A percentile compares a stretch with the other conserved stretches of the same genome.
phyloP scores from a whole-genome alignment of 2,797 vertebrate species.

The Cyclura pinguis region DNA sequence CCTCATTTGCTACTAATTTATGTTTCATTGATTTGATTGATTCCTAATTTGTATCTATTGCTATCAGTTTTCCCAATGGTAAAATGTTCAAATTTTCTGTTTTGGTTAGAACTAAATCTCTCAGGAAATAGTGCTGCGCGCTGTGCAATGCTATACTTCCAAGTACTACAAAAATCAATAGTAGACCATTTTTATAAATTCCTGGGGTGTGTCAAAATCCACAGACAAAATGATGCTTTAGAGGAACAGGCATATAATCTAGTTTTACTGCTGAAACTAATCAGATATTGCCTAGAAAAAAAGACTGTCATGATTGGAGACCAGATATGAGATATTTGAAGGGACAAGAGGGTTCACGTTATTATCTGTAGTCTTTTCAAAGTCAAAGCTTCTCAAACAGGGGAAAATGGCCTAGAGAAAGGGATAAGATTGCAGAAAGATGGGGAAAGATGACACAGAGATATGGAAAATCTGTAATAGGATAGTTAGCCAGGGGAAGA shows the following conservation, averaged over 20 bases:
- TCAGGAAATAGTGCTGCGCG: background rate
- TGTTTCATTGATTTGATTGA: slow-evolving; percentile 25
- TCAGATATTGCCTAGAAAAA: background rate
- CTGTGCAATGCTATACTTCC: background rate
- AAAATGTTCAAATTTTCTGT: background rate
- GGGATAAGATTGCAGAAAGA: too few species aligned
- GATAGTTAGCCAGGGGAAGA: too few species aligned
- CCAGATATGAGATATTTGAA: background rate
- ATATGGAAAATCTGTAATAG: too few species aligned
- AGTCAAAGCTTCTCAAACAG: background rate
- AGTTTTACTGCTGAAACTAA: background rate
- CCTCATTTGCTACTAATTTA: slow-evolving; percentile 22
- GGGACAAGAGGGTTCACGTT: background rate
- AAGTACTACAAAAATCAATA: background rate
- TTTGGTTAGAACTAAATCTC: slow-evolving; percentile 4
- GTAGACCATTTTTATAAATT: slow-evolving; percentile 8
- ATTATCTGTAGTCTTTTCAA: background rate
- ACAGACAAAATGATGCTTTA: background rate
- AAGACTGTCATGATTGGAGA: background rate
- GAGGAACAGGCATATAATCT: background rate
- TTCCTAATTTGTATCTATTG: slow-evolving; percentile 31
- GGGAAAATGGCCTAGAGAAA: background rate
- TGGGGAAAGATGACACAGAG: too few species aligned
- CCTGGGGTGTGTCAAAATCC: background rate
- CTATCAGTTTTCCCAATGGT: slow-evolving; percentile 11